phyloP scores from a whole-genome alignment of 1,140 invertebrate genomes.

The Metaphire vulgaris region DNA sequence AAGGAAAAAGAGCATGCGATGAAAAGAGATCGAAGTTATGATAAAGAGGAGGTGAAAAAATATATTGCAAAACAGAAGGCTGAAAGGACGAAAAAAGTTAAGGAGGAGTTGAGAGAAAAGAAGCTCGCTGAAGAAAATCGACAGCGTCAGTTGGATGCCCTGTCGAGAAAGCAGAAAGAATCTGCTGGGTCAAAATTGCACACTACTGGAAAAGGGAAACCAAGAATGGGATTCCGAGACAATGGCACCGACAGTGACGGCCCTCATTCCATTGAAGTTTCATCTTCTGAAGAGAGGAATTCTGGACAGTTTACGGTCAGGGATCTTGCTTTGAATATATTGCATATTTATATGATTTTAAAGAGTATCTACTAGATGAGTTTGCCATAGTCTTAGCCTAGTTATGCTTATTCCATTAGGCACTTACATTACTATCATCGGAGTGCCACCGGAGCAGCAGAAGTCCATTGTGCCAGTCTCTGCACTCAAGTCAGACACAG shows the following conservation, averaged over 20 bases:
- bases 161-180: not conserved
- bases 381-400: not conserved
- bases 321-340: not conserved
- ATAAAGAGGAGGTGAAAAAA: not conserved
- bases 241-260: not conserved
- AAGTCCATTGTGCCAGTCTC: too few species aligned
- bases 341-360: not conserved
- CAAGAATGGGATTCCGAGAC: not conserved
- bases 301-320: not conserved
- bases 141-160: not conserved
- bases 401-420: not conserved
- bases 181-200: not conserved
- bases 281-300: not conserved
- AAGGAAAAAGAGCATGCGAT: not conserved
- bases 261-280: not conserved
- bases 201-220: not conserved
- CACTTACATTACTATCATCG: not conserved
- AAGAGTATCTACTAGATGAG: not conserved
- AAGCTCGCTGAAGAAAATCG: not conserved
- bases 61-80: not conserved
- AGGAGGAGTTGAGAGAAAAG: not conserved
- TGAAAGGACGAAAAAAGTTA: not conserved
- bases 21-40: not conserved
- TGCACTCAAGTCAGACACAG: too few species aligned
- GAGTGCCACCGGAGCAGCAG: not conserved